Base-by-base conservation (phyloP, 92 coral and sea anemone species). In the Epizoanthus stellaris region DNA sequence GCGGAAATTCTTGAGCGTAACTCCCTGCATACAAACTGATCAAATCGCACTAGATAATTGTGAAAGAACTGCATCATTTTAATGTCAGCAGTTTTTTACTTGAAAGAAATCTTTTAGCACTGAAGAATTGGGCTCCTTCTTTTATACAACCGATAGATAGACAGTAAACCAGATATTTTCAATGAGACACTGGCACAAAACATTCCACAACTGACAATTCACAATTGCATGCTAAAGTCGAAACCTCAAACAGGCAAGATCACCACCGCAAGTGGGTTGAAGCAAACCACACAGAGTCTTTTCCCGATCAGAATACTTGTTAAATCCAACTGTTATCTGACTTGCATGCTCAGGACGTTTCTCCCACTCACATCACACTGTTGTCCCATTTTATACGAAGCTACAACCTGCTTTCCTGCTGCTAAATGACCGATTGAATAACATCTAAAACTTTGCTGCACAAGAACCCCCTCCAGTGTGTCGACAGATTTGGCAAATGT, bases 401-500 rank as follows among this genome's bases (percentile, higher is more conserved):
- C 47, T 47, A 63, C 15, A 25, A 62, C 45, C 10, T 21, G 43
- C 83, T 45, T 34, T 45, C 83, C 72, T 64, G 83, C 83, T 79
- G 83, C n/a, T 79, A 62, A 64, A 79, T 36, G 23, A 1, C 58
- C 36, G 72, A 79, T 79, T 63, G 65, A 79, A 21, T 79, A 63
- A 20, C 72, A 79, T 56, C 16, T n/a, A 6, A 43, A 43, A n/a
- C 21, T 77, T 77, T 79, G 30, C 67, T 63, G 63, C 83, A 42
- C 43, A 45, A 43, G 72, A 40, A 13, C 72, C 61, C 45, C 83
- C 65, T 63, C 11, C 42, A 6, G 42, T 13, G 60, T 73, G 83
- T 79, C 83, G 72, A 63, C 73, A 79, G 83, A 79, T 79, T 43
- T 23, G 36, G 59, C 43, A 79, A 42, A 79, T 43, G 71, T 47